Conservation (phyloP, 92 coral and sea anemone species). For the Montipora capitata region DNA sequence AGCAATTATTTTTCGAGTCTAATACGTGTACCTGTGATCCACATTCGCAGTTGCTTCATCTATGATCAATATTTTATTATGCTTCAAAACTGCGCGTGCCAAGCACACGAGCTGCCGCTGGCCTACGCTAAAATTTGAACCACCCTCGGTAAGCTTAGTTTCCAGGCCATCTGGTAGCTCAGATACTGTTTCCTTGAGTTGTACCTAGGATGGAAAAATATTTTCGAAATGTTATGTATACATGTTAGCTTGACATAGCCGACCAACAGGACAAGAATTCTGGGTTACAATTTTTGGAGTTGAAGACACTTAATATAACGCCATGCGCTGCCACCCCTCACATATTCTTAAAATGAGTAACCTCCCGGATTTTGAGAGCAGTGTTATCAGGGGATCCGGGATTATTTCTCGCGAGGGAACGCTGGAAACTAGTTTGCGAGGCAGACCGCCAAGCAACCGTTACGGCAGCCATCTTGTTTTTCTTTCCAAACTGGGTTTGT, state of each 20-base stretch:
- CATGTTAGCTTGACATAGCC: too few species aligned
- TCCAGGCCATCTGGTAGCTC: constrained; percentile 86
- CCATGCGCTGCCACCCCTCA: too few species aligned
- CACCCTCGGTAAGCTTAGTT: constrained; percentile 86
- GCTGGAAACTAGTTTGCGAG: too few species aligned
- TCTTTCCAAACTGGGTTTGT: too few species aligned
- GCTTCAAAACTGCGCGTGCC: constrained; percentile 94
- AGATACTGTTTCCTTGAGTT: constrained; percentile 87
- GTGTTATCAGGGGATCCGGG: too few species aligned
- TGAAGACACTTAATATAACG: too few species aligned
- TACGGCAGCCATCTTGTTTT: background rate
- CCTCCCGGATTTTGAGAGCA: too few species aligned
- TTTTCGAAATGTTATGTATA: background rate
- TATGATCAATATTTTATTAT: constrained; percentile 90
- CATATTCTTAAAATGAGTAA: too few species aligned
- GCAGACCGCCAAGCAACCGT: background rate
- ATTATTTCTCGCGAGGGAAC: too few species aligned
- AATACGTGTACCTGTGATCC: constrained; percentile 81
- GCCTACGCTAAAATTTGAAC: constrained; percentile 97
- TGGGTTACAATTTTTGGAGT: too few species aligned
- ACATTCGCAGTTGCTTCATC: constrained; percentile 99
- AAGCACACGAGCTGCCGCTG: constrained; percentile 98
- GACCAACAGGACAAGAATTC: too few species aligned
- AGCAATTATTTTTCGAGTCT: too few species aligned
- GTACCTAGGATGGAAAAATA: constrained; percentile 68